Evolutionary conservation across 2,797 vertebrate genomes (phyloP), one percentile per base, ranked within the genome.

Genomic region (Fistularia tabacaria): DNA sequence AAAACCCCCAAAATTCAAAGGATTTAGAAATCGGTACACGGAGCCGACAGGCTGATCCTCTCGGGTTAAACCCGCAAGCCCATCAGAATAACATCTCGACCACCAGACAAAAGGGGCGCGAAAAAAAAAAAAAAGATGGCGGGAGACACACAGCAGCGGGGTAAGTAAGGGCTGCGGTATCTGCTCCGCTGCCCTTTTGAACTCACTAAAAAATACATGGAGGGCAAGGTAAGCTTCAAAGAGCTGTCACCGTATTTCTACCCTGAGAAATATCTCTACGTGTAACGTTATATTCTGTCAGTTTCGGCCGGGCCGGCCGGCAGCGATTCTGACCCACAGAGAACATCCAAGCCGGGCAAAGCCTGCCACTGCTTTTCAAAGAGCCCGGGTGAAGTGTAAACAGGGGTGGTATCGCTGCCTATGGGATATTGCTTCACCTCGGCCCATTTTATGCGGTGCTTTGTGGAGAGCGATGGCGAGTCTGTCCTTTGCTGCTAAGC

Each of bases 181-280:
- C 45, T 46, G 72, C 78, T 85, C 75, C 77, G 73, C 77, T 82
- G 73, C 79, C 56, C 59, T 75, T 84, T 85, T 81, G 73, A 83
- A 77, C 72, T 64, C 25, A 6, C 46, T 77, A 49, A 63, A 86
- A 82, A 82, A 80, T 62, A 63, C 72, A 79, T 70, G 59, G 38
- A 25, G 61, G 38, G 64, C 40, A 57, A 64, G 52, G 65, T 51
- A 62, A 69, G 62, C 79, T 82, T 82, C 75, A 82, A 81, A 81
- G 78, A 67, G 53, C 67, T 51, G 79, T 65, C 78, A 72, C 58
- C 49, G 47, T 57, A 39, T 57, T 13, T 42, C 38, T 36, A 13
- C 58, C 54, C 54, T 47, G 49, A 50, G 64, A 49, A 50, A n/a
- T 15, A 59, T 64, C 43, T 51, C 42, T 49, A 40, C 50, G 48